These are phyloP conservation scores for Polyergus mexicanus DNA, from an alignment of 1,140 invertebrate genomes.

Conservation along the genomic window DNA sequence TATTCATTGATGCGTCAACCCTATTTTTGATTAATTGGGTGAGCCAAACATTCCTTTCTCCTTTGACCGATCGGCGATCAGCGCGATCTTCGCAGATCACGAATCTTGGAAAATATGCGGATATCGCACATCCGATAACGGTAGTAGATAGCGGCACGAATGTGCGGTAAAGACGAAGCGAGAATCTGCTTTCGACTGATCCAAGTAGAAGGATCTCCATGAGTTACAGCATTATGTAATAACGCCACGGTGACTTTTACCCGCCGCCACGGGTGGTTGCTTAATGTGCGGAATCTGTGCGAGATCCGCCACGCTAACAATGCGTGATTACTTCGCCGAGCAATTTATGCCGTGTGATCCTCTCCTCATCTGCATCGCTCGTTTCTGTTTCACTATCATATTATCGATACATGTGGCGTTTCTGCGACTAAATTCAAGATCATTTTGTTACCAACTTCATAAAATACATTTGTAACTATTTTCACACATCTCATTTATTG, in stretches of 20 bases:
- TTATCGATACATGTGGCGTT: too few relatives aligned
- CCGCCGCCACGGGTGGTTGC: conserved; percentile 44
- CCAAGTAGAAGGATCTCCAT: conserved; percentile 35
- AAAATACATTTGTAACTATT: too few relatives aligned
- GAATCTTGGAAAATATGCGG: conserved; percentile 62
- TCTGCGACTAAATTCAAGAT: too few relatives aligned
- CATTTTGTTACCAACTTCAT: too few relatives aligned
- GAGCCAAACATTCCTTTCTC: conserved; percentile 27
- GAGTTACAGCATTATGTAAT: conserved; percentile 56
- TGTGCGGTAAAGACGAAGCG: conserved; percentile 24
- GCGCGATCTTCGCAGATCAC: conserved; percentile 4
- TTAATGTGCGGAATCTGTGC: conserved; percentile 41
- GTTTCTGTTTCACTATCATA: background rate
- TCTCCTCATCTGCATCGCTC: background rate
- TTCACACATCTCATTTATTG: too few relatives aligned
- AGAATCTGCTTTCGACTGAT: conserved; percentile 59
- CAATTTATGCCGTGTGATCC: too few relatives aligned
- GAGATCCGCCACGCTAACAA: conserved; percentile 47
- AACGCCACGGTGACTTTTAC: conserved; percentile 62
- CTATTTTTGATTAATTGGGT: background rate
- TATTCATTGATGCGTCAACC: background rate
- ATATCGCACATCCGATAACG: conserved; percentile 50
- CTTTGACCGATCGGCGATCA: background rate
- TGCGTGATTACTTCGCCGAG: conserved; percentile 17
- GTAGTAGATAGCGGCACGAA: conserved; percentile 18